Base-by-base conservation (phyloP, 2,797 vertebrate genomes). In the Anguilla pacifica region DNA sequence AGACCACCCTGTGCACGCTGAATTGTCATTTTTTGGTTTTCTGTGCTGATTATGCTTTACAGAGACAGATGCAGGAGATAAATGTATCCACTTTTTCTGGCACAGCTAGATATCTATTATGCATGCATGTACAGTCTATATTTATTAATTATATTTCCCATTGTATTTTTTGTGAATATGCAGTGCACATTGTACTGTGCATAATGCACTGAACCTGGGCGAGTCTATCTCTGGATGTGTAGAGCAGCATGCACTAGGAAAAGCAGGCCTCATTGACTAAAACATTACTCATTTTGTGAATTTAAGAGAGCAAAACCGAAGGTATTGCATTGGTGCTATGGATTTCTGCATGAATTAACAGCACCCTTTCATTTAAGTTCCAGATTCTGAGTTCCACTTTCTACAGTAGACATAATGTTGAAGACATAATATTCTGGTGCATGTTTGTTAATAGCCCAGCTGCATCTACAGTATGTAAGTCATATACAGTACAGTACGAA, bases 1-100 rank as follows among this genome's bases (percentile, higher is more conserved):
- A 90, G 85, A 64, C 43, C 72, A 64, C 22, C 35, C 39, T 35
- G 49, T 51, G 64, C 83, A 91, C 92, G 89, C 81, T 91, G 90
- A 87, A 87, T 61, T 77, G 59, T 81, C 57, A 49, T 51, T 86
- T 51, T 86, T 59, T 43, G 15, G 64, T 72, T 88, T 83, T 39
- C 51, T 3, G 28, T 28, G 72, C 10, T 46, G 10, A n/a, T 49
- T 72, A 17, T 2, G 13, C 11, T 13, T 57, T n/a, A 19, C 28
- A n/a, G 46, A 51, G 11, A 84, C 51, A 84, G 51, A 82, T 49
- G 17, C 7, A 15, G 31, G 67, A 77, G 31, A 39, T 77, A 67
- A 67, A 15, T 22, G 19, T 87, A 13, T n/a, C 10, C 77, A 49
- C 31, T 83, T 31, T 28, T 31, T 43, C 15, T 86, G 28, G 6